These are phyloP conservation scores for Amphipyra tragopoginis DNA, from an alignment of 2,888 invertebrate species.

Conservation along the genomic window DNA sequence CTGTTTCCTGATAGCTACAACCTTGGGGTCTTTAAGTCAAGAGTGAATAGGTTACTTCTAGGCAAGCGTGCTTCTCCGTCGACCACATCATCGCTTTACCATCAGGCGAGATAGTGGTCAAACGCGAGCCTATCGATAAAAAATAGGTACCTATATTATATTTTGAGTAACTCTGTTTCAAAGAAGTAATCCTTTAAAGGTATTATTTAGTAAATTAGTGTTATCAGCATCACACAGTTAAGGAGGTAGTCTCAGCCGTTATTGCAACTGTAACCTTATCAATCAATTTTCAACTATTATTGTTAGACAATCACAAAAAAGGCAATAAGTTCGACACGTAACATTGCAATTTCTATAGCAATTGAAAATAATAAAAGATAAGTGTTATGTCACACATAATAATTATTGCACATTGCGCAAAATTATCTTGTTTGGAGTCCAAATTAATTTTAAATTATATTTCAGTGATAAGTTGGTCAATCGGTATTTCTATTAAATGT, in stretches of 20 bases:
- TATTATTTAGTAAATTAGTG: no score
- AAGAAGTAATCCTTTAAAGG: no score
- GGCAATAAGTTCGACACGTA: not conserved
- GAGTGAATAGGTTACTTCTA: no score
- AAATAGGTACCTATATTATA: no score
- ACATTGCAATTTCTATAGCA: not conserved
- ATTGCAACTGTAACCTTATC: not conserved
- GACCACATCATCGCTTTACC: no score
- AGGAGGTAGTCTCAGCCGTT: not conserved
- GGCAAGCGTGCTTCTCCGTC: no score
- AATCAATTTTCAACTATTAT: constrained; percentile 5
- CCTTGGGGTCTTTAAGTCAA: no score
- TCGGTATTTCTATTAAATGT: not conserved
- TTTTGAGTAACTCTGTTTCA: no score
- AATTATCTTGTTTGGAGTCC: constrained; percentile 8
- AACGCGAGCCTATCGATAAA: no score
- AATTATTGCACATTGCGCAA: constrained; percentile 34
- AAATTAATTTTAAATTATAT: constrained; percentile 32
- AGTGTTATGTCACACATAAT: constrained; percentile 16
- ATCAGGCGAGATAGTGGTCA: no score
- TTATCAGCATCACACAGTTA: no score
- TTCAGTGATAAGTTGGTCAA: constrained; percentile 42
- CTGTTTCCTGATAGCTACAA: no score
- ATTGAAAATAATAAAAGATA: not conserved
- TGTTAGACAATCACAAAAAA: not conserved